Base-by-base conservation (phyloP, 2,888 invertebrate species). In the Himalopsyche japonica region DNA sequence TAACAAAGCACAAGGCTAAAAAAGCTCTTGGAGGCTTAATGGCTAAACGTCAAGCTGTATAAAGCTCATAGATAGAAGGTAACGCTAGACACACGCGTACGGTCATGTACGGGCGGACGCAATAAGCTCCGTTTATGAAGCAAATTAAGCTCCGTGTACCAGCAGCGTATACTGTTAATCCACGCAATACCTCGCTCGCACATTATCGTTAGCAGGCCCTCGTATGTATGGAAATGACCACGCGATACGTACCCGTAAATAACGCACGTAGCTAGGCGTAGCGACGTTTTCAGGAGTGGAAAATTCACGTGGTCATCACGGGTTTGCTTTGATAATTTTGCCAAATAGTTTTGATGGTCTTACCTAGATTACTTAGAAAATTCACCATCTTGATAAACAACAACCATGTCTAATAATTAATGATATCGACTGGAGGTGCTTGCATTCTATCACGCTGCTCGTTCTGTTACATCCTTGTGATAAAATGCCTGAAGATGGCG, bases 131-230 rank as follows among this genome's bases (percentile, higher is more conserved):
- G 83, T 83, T 85, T 84, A 85, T 84, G 85, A 82, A 84, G 83
- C 82, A 82, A 81, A 81, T 85, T 85, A 85, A 85, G 85, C 85
- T 79, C 24, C 77, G 79, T 49, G 24, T 70, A 27, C 70, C 27
- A 27, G 34, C 43, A 37, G 82, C 18, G 70, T 70, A 82, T 12
- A 70, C 77, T 30, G 86, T 76, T 82, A 86, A 84, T 84, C 86
- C 84, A 24, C 76, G 80, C 83, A 83, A 83, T 77, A 78, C 81
- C 84, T 78, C 32, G 76, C 70, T 70, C 70, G 34, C 70, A 80
- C 84, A 86, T 86, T 86, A 84, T 77, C 86, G 84, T 86, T 86
- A 86, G 85, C 47, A 47, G 82, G 49, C 82, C 64, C 78, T 49
- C 85, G 80, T 84, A 80, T 84, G 80, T 84, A 78, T 82, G 84